A percentile compares a stretch with the other conserved stretches of the same genome.
phyloP scores from a whole-genome alignment of 2,888 invertebrate species.

The Cosmia trapezina region DNA sequence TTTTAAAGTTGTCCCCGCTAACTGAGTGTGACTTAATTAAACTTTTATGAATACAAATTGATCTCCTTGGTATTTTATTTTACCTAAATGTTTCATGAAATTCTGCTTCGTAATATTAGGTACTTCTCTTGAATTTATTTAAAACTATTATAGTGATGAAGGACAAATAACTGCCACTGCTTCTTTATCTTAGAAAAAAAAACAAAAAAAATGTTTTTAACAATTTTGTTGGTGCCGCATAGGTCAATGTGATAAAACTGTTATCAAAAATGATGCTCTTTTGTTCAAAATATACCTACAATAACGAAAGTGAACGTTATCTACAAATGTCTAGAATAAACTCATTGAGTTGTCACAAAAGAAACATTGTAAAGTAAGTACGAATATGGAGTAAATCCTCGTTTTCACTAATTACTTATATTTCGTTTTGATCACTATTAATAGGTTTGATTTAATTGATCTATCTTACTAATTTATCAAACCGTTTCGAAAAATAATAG shows the following conservation, averaged over 20 bases:
- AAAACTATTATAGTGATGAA: too few relatives aligned
- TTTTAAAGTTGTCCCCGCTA: slow-evolving; percentile 58
- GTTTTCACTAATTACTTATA: background rate
- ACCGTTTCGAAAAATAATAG: background rate
- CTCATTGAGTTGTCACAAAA: slow-evolving; percentile 1
- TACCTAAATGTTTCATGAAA: slow-evolving; percentile 31
- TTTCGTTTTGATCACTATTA: background rate
- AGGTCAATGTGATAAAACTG: too few relatives aligned
- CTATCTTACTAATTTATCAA: background rate
- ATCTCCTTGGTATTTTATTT: slow-evolving; percentile 44
- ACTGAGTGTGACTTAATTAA: slow-evolving; percentile 55
- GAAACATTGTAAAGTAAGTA: background rate
- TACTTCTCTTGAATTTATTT: too few relatives aligned
- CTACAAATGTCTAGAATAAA: slow-evolving; percentile 11
- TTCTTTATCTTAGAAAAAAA: too few relatives aligned
- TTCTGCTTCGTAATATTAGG: background rate
- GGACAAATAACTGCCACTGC: too few relatives aligned
- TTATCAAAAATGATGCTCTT: background rate
- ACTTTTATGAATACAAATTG: slow-evolving; percentile 58
- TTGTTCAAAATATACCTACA: background rate
- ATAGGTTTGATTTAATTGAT: background rate
- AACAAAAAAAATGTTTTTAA: too few relatives aligned
- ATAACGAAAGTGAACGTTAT: background rate
- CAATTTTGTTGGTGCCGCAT: too few relatives aligned
- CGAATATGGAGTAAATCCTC: background rate